Evolutionary conservation across 37 sponge, comb jelly and placozoan genomes (phyloP), one percentile per base, ranked within the genome.

Genomic region (Cladorhizidae sp.): DNA sequence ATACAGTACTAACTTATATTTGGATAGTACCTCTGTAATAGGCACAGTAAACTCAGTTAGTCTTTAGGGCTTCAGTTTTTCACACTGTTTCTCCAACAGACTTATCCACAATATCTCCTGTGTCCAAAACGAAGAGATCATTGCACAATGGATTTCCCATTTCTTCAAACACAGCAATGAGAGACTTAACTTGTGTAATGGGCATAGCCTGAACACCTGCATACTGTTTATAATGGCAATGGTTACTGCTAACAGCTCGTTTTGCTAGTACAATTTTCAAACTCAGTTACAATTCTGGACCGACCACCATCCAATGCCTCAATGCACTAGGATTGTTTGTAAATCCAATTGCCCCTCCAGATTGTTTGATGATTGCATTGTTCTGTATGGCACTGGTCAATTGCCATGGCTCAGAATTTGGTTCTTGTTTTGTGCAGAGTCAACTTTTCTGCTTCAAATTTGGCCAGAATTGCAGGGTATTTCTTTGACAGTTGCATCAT

Each of bases 371-470:
- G 8, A 17, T 52, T 35, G 57, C 81, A 70, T 80, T 80, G 69
- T 79, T 79, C 41, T 62, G 78, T 41, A 32, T 77, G 78, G 8
- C 50, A 57, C 40, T 79, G 80, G 33, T 80, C 81, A 69, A 80
- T 69, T 9, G 81, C 70, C 71, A 80, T 80, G 22, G 33, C 72
- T 9, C 72, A 80, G 39, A 80, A 80, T 29, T 58, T 61, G 26
- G 26, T 40, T 1, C n/a, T 70, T 41, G 71, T 80, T 45, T 80
- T 80, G 22, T 61, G 62, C 6, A 61, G 7, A 22, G 25, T 28
- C 20, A 61, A 61, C 22, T 61, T 61, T 17, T 28, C 62, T 22
- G 62, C 62, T 26, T 28, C 6, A 22, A 61, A 61, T 61, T 61
- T 17, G 8, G 11, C 62, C 11, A 21, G 25, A 28, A 61, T 22